Conservation (phyloP, 1,140 invertebrate genomes). For the Pristionchus pacificus region DNA sequence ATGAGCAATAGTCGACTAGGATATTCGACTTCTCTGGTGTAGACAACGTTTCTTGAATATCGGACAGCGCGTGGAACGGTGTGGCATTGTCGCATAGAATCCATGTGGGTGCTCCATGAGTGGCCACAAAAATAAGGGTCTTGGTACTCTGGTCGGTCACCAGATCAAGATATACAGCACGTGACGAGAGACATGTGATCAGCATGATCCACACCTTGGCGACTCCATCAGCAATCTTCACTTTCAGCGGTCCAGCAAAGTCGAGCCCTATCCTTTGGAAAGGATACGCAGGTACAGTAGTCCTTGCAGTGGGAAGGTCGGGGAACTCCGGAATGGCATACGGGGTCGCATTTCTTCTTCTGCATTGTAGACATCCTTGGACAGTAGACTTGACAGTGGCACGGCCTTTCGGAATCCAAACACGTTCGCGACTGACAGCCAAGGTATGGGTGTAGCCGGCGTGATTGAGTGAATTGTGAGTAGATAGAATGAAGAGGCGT, state of each 20-base stretch:
- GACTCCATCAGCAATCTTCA: neutral
- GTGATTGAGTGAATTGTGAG: neutral
- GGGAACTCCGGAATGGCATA: neutral
- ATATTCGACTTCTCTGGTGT: neutral
- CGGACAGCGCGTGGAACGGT: neutral
- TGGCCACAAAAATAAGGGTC: neutral
- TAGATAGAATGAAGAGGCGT: neutral
- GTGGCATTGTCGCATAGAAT: neutral
- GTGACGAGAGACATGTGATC: neutral
- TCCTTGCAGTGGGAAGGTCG: too few relatives aligned
- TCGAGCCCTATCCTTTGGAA: conserved; percentile 17
- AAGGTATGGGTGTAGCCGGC: neutral
- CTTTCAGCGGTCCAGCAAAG: conserved; percentile 8
- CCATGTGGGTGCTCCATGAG: neutral
- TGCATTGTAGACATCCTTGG: neutral
- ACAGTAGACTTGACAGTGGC: neutral
- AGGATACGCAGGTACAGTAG: neutral
- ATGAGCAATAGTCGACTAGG: neutral
- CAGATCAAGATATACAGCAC: neutral
- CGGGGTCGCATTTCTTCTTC: neutral
- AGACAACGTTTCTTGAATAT: neutral
- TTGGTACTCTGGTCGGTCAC: neutral
- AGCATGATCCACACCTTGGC: neutral
- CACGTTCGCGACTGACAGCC: neutral
- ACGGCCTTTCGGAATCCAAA: neutral